Conservation (phyloP, 1,140 invertebrate species). For the Philaenus spumarius region DNA sequence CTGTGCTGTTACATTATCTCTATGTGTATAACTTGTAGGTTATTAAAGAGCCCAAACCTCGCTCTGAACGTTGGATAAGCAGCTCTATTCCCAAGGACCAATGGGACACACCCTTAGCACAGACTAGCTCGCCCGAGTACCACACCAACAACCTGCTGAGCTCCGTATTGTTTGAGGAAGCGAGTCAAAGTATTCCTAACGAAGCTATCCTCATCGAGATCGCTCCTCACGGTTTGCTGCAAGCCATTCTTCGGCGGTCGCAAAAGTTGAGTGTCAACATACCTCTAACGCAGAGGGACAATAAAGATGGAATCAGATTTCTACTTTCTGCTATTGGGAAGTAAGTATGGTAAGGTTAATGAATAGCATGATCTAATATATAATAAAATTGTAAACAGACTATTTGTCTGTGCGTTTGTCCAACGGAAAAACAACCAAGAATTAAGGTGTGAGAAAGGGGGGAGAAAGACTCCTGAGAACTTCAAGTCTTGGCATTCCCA, state of each 20-base stretch:
- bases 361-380: no score
- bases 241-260: conserved; percentile 51
- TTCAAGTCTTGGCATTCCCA: no score
- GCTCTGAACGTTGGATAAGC: conserved; percentile 53
- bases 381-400: no score
- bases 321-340: conserved; percentile 48
- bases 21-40: conserved; percentile 43
- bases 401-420: no score
- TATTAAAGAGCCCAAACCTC: conserved; percentile 43
- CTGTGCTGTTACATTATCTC: no score
- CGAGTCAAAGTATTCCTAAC: conserved; percentile 46
- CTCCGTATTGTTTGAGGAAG: conserved; percentile 52
- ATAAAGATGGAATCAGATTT: conserved; percentile 42
- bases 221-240: conserved; percentile 51
- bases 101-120: conserved; percentile 40
- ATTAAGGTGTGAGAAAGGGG: no score
- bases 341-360: conserved; percentile 41
- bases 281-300: conserved; percentile 49
- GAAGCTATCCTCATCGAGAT: conserved; percentile 54
- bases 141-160: conserved; percentile 59
- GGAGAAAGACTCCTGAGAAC: no score
- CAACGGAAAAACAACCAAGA: no score
- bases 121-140: conserved; percentile 53
- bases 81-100: conserved; percentile 50
- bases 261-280: conserved; percentile 44